Evolutionary conservation across 1,140 invertebrate species (phyloP).

Genomic region (Leguminivora glycinivorella): DNA sequence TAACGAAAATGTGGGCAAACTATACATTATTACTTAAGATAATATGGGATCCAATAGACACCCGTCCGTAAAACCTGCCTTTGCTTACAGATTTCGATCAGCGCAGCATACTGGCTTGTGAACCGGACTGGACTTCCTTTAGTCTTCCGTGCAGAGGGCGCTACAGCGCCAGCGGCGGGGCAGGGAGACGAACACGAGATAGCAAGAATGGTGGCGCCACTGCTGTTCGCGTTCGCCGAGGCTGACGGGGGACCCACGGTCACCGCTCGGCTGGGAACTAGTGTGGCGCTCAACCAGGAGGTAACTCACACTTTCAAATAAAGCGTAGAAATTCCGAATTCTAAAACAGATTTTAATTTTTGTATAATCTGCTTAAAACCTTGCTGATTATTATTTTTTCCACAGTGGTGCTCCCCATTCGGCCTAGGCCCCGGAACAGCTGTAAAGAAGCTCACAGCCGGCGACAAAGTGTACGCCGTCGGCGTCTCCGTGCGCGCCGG

Average conservation of each 20-base stretch:
- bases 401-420: constrained; percentile 90
- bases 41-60: too few relatives aligned
- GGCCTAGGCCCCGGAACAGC: constrained; percentile 87
- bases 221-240: constrained; percentile 96
- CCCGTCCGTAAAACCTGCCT: neutral
- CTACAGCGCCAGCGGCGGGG: constrained; percentile 89
- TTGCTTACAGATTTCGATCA: constrained; percentile 85
- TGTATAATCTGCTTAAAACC: too few relatives aligned
- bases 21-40: too few relatives aligned
- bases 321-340: too few relatives aligned
- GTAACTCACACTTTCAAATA: constrained; percentile 35
- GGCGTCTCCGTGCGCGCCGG: constrained; percentile 94
- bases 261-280: constrained; percentile 86
- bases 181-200: constrained; percentile 97
- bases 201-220: constrained; percentile 94
- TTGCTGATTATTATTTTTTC: neutral
- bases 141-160: constrained; percentile 95
- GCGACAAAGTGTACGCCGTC: constrained; percentile 84
- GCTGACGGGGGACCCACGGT: constrained; percentile 86
- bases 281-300: constrained; percentile 83
- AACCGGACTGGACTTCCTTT: constrained; percentile 97
- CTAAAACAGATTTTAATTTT: too few relatives aligned
- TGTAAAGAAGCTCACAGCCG: constrained; percentile 76
- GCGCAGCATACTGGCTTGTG: constrained; percentile 95
- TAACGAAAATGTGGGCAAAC: too few relatives aligned